phyloP scores from a whole-genome alignment of 2,797 vertebrate species.

The Falco rusticolus region DNA sequence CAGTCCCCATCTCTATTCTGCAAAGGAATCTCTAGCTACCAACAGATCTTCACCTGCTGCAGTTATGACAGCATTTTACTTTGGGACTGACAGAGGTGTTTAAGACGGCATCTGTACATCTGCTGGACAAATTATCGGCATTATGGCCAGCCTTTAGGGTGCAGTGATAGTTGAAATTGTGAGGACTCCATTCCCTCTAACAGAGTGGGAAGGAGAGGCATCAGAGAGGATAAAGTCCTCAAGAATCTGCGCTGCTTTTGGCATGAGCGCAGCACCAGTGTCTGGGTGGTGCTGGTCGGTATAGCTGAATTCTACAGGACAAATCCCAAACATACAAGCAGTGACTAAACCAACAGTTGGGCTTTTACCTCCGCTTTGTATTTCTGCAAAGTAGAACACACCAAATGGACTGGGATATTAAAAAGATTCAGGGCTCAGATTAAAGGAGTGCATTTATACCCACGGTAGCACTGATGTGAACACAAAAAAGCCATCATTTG shows the following conservation, averaged over 20 bases:
- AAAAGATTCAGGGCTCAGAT: background rate
- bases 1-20: background rate
- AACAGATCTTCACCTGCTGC: background rate
- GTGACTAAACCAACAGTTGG: background rate
- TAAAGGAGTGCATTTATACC: background rate
- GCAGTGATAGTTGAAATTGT: background rate
- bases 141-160: background rate
- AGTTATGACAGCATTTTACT: background rate
- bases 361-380: background rate
- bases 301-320: background rate
- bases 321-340: background rate
- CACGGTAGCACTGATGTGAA: background rate
- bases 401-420: background rate
- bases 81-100: background rate
- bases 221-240: background rate
- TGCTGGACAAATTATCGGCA: background rate
- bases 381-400: background rate
- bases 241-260: background rate
- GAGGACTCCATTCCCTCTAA: background rate
- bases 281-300: background rate
- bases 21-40: background rate
- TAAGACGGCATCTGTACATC: background rate
- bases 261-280: background rate
- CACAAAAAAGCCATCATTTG: background rate
- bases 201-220: background rate